These are phyloP conservation scores for Hydrocynus forskahlii DNA, from an alignment of 2,797 vertebrate genomes.

Conservation along the genomic window DNA sequence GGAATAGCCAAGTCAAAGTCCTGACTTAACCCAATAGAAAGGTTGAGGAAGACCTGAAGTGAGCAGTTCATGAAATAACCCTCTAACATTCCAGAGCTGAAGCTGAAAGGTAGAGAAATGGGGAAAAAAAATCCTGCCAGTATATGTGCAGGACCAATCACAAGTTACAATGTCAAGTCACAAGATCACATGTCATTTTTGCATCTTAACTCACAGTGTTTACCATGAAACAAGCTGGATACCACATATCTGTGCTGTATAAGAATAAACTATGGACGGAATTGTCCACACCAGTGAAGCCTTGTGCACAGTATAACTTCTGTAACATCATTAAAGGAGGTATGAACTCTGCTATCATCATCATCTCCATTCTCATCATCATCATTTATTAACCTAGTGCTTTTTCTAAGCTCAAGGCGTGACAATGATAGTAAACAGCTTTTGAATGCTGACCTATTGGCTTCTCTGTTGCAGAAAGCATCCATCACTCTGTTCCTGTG, in stretches of 20 bases:
- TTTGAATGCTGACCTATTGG: neutral
- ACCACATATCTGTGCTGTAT: neutral
- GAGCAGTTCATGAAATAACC: too few species aligned
- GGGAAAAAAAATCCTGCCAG: too few species aligned
- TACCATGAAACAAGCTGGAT: neutral
- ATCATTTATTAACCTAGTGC: too few species aligned
- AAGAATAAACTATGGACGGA: neutral
- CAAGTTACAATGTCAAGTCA: too few species aligned
- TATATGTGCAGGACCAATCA: too few species aligned
- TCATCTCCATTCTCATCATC: neutral
- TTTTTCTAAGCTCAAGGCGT: neutral
- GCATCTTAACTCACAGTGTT: neutral
- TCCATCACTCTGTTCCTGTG: neutral
- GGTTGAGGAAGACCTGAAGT: too few species aligned
- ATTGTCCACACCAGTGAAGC: neutral
- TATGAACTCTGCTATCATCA: neutral
- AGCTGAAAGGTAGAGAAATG: too few species aligned
- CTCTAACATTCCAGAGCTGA: too few species aligned
- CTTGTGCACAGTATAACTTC: neutral
- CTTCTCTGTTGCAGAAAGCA: neutral
- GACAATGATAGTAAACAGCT: too few species aligned
- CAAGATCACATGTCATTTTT: neutral
- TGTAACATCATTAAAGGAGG: neutral
- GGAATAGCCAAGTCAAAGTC: too few species aligned
- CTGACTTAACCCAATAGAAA: too few species aligned